phyloP scores from a whole-genome alignment of 2,113 vertebrate species.

The Rhadina sibilatrix region DNA sequence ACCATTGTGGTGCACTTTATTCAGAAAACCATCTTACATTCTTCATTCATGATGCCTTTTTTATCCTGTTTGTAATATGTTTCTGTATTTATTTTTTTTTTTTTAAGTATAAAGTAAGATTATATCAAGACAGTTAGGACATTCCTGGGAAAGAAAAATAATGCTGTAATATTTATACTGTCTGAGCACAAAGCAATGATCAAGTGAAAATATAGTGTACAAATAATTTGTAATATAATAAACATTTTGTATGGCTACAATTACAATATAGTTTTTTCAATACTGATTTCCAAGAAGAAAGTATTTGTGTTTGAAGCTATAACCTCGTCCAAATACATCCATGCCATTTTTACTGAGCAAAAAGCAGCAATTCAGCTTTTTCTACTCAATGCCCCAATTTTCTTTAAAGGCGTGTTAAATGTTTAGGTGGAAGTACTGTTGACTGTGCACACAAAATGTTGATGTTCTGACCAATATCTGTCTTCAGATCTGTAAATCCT shows the following conservation, averaged over 20 bases:
- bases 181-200: constrained; percentile 65
- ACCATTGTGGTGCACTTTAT: constrained; percentile 41
- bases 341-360: background rate
- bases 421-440: background rate
- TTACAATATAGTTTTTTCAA: constrained; percentile 55
- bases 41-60: constrained; percentile 33
- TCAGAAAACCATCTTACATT: constrained; percentile 1
- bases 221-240: constrained; percentile 71
- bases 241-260: constrained; percentile 65
- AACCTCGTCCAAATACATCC: background rate
- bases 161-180: constrained; percentile 49
- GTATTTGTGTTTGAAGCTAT: background rate
- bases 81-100: background rate
- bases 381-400: background rate
- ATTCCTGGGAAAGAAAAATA: constrained; percentile 43
- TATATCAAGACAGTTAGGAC: constrained; percentile 32
- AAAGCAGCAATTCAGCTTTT: background rate
- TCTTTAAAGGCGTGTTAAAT: background rate
- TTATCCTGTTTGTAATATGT: constrained; percentile 27
- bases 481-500: background rate
- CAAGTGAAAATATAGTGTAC: constrained; percentile 58
- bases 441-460: background rate
- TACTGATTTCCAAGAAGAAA: constrained; percentile 13
- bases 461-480: background rate
- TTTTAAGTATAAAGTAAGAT: background rate